A percentile compares a stretch with the other conserved stretches of the same genome.
Evolutionary conservation across 2,888 invertebrate species (phyloP).

Genomic region (Ligdia adustata): DNA sequence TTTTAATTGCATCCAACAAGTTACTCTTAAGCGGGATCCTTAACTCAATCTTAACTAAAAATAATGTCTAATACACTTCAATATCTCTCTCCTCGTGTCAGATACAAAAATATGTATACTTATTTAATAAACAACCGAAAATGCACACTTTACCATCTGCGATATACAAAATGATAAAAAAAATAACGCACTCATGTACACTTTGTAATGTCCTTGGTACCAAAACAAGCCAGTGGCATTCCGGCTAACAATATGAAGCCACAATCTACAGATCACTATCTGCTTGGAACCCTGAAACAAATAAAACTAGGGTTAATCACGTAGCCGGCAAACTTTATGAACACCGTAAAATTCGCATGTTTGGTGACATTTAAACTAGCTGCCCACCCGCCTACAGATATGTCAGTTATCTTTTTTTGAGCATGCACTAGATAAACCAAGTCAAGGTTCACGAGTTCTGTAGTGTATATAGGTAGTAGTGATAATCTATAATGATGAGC

Average conservation of each 20-base stretch:
- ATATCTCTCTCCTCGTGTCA: slow-evolving; percentile 66
- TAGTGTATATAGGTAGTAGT: no score
- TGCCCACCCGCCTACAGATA: background rate
- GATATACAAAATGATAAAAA: slow-evolving; percentile 66
- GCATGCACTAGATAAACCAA: no score
- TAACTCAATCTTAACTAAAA: slow-evolving; percentile 74
- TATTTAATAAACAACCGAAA: slow-evolving; percentile 75
- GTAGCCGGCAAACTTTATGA: background rate
- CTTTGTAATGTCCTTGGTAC: slow-evolving; percentile 63
- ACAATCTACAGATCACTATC: slow-evolving; percentile 63
- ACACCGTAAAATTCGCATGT: background rate
- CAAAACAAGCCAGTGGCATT: slow-evolving; percentile 66
- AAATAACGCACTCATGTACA: slow-evolving; percentile 57
- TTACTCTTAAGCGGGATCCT: slow-evolving; percentile 77
- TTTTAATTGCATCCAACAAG: slow-evolving; percentile 80
- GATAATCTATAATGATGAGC: no score
- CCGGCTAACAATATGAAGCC: slow-evolving; percentile 71
- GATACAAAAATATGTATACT: slow-evolving; percentile 80
- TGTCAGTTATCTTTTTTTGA: no score
- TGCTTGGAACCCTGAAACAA: slow-evolving; percentile 64
- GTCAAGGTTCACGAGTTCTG: no score
- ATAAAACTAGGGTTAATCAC: slow-evolving; percentile 12
- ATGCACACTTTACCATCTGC: slow-evolving; percentile 71
- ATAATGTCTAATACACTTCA: slow-evolving; percentile 71
- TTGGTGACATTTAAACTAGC: background rate